Evolutionary conservation across 2,888 invertebrate genomes (phyloP), one percentile per base, ranked within the genome.

Genomic region (Tetragonisca angustula): DNA sequence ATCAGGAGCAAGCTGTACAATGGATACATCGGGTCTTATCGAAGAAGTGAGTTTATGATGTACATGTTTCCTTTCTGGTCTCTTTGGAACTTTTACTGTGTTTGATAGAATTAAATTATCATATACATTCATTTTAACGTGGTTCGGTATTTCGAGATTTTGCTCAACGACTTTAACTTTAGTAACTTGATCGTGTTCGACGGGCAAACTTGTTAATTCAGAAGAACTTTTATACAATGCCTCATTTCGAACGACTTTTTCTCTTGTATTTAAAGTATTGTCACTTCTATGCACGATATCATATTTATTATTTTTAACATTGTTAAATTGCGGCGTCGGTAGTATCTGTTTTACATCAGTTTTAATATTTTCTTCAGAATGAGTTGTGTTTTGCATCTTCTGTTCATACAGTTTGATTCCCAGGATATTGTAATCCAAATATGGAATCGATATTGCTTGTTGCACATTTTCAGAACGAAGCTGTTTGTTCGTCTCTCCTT

Each of bases 121-220:
- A 36, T 11, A 62, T 32, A 62, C 49, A 15, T 56, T 78, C 43
- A 62, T 67, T 15, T 75, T 65, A n/a, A 84, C 75, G 21, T 76
- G 74, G 9, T 69, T 24, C 19, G 85, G 82, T 36, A 69, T 62
- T 27, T 74, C 68, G 5, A 90, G 87, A 76, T 90, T 91, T 71
- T 89, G 91, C 52, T 89, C 89, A 13, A 90, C 68, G 9, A 91
- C 74, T 50, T 87, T 89, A n/a, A 91, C 88, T 86, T 91, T 92
- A 32, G 67, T 17, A 19, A 73, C 50, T n/a, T 19, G 21, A 13
- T 76, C 36, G 24, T 65, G 62, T 43, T 65, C 65, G 24, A 15
- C 3, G 5, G 76, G 52, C 19, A 52, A 32, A 11, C 49, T 75
- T 61, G 67, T 73, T 67, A 87, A 76, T 50, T 83, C 78, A 2